Evolutionary conservation across 2,888 invertebrate genomes (phyloP).

Genomic region (Polietes domitor): DNA sequence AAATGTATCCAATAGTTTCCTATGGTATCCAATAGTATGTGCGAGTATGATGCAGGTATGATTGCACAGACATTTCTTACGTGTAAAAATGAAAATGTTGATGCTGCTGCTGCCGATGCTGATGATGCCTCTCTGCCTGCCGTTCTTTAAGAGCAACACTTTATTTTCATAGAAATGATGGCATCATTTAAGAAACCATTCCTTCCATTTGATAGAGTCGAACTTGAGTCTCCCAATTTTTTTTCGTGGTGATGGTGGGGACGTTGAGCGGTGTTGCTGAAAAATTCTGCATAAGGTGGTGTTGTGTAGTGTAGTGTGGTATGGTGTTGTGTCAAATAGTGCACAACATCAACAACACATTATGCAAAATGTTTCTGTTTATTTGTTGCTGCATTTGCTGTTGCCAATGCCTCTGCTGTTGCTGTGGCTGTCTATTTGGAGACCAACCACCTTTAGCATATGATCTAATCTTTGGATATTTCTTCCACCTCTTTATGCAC

Average conservation of each 20-base stretch:
- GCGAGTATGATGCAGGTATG: not conserved
- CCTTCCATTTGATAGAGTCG: constrained; percentile 61
- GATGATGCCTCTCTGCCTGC: not conserved
- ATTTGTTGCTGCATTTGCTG: constrained; percentile 49
- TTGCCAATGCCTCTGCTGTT: no score
- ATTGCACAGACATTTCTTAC: constrained; percentile 54
- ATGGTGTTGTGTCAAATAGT: constrained; percentile 62
- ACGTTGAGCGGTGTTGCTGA: not conserved
- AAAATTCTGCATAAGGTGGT: constrained; percentile 20
- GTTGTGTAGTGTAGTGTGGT: no score
- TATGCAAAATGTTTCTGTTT: constrained; percentile 62
- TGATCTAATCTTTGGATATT: constrained; percentile 60
- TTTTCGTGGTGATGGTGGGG: constrained; percentile 17
- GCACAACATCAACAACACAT: constrained; percentile 55
- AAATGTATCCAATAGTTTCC: no score
- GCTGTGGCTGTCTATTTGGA: constrained; percentile 25
- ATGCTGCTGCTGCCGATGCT: not conserved
- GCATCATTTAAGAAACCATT: constrained; percentile 67
- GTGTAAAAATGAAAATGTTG: constrained; percentile 58
- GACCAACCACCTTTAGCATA: constrained; percentile 57
- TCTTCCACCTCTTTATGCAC: constrained; percentile 42
- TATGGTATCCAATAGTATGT: not conserved
- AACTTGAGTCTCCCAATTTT: constrained; percentile 37
- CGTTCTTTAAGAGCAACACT: constrained; percentile 59
- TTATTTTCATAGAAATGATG: constrained; percentile 67